Base-by-base conservation (phyloP, 2,113 vertebrate genomes). In the Promerops cafer region DNA sequence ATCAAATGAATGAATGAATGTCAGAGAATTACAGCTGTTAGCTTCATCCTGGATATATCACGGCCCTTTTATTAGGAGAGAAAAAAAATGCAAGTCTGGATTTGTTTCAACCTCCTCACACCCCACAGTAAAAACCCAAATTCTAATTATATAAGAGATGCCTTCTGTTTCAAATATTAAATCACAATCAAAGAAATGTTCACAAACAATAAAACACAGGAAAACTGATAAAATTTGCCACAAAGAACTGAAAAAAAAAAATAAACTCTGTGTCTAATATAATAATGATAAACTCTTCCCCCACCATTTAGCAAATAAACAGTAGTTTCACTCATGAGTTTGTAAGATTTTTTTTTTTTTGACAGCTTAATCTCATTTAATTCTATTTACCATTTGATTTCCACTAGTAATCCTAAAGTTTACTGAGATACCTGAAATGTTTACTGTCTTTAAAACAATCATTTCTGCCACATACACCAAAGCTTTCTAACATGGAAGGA, bases 181-280 rank as follows among this genome's bases (percentile, higher is more conserved):
- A 69, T 76, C 5, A n/a, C 7, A 75, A 23, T 13, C 11, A 45
- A 72, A 33, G 4, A 69, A 44, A 10, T 44, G 16, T 11, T 60
- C 47, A 70, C 30, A 87, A 91, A 37, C 2, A 68, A 45, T 42
- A 59, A 79, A 88, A 64, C 6, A 75, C 1, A 19, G 14, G 16
- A 90, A 53, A 75, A 18, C 0, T 2, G 65, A 66, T 12, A 30
- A 63, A 86, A 89, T 30, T 7, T 24, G 12, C 9, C 39, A 63
- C 2, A n/a, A 69, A 45, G 1, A 39, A 31, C 1, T 35, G 5
- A 2, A 82, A 86, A n/a, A 69, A 37, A 6, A 2, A 7, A 27
- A 35, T 35, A 35, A 60, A 10, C 18, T 10, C n/a, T 20, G 4
- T 59, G 19, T 65, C 22, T 56, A 65, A 47, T 17, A 20, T 20